Percentiles rank a stretch among this genome's conserved stretches.
These are phyloP conservation scores for Strix uralensis DNA, from an alignment of 2,113 vertebrate species.

Conservation along the genomic window DNA sequence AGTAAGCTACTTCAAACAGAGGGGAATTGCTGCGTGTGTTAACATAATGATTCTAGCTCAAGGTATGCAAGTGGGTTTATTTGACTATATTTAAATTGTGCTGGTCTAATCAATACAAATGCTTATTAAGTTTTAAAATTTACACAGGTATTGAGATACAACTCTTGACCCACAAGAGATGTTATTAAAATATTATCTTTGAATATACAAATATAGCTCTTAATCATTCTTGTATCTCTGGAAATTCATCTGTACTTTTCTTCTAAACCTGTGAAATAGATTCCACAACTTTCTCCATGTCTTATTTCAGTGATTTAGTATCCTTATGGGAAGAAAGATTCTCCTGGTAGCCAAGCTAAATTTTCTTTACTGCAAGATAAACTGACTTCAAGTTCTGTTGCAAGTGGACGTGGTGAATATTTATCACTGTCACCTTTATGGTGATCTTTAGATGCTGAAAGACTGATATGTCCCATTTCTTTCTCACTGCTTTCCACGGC, in stretches of 20 bases:
- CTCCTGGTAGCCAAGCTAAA: neutral
- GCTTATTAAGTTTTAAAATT: neutral
- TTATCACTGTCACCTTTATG: neutral
- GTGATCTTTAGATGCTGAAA: neutral
- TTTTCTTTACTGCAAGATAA: conserved; percentile 3
- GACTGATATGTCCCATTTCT: neutral
- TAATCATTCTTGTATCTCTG: neutral
- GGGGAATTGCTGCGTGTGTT: neutral
- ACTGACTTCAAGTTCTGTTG: neutral
- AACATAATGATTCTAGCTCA: neutral
- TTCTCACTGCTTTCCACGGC: neutral
- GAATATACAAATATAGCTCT: neutral
- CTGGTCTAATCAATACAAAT: neutral
- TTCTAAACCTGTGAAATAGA: neutral
- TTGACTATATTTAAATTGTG: neutral
- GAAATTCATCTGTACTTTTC: neutral
- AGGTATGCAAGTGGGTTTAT: neutral
- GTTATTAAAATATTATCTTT: neutral
- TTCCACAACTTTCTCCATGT: neutral
- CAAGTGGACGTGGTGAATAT: neutral
- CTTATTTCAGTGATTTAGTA: neutral
- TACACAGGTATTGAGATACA: neutral
- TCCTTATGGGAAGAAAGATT: neutral
- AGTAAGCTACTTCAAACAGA: neutral
- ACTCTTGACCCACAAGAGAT: neutral